Conservation (phyloP, 2,797 vertebrate genomes). For the Microcaecilia unicolor region DNA sequence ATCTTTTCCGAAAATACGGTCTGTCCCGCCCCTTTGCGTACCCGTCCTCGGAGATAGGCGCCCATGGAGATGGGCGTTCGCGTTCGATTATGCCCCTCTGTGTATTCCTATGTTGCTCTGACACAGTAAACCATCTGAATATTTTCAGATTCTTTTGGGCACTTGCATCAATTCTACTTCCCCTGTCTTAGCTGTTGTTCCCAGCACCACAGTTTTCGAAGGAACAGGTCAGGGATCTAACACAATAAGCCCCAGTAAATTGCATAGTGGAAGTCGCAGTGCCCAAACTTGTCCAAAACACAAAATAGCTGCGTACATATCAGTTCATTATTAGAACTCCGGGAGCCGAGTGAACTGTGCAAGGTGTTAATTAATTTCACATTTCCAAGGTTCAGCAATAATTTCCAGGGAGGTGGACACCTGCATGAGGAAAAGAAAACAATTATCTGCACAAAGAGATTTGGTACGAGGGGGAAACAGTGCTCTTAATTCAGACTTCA, state of each 20-base stretch:
- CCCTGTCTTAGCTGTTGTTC: conserved; percentile 7
- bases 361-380: conserved; percentile 56
- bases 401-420: conserved; percentile 32
- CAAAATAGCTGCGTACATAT: conserved; percentile 36
- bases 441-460: conserved; percentile 8
- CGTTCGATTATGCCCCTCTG: too few relatives aligned
- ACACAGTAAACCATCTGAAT: too few relatives aligned
- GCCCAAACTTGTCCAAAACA: conserved; percentile 46
- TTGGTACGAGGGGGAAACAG: conserved; percentile 10
- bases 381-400: conserved; percentile 40
- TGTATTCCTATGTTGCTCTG: too few relatives aligned
- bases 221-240: background rate
- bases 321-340: conserved; percentile 42
- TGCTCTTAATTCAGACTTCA: conserved; percentile 16
- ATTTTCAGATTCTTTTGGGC: too few relatives aligned
- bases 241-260: conserved; percentile 10
- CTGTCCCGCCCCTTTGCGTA: too few relatives aligned
- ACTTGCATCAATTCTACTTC: too few relatives aligned
- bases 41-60: too few relatives aligned
- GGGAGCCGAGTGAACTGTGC: conserved; percentile 33
- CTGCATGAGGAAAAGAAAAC: conserved; percentile 19
- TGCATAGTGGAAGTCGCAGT: conserved; percentile 22
- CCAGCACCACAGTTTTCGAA: conserved; percentile 3
- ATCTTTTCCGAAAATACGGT: too few relatives aligned
- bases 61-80: too few relatives aligned